Conservation (phyloP, 2,113 vertebrate genomes). For the Athene noctua region DNA sequence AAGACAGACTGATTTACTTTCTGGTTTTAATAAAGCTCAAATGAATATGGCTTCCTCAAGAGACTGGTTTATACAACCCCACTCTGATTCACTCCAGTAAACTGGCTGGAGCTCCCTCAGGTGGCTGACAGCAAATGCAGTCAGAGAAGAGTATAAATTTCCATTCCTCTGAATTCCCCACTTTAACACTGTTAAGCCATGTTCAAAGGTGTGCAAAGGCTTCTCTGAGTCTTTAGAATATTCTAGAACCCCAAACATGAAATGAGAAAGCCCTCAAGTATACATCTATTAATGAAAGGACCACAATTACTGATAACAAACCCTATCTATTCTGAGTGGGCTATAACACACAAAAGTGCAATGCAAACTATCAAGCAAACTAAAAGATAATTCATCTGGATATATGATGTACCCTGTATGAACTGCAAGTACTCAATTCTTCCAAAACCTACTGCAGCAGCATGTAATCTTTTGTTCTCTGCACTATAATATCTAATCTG, state of each 20-base stretch:
- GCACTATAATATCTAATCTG: neutral
- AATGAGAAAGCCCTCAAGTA: neutral
- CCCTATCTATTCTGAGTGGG: neutral
- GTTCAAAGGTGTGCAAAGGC: neutral
- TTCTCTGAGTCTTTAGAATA: neutral
- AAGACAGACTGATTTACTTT: neutral
- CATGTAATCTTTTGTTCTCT: neutral
- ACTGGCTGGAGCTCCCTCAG: constrained; percentile 16
- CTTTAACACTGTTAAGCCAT: neutral
- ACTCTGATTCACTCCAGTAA: neutral
- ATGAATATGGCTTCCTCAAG: neutral
- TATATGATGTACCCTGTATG: neutral
- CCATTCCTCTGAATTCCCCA: neutral
- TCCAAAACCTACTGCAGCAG: neutral
- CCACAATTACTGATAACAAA: neutral
- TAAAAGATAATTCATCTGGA: neutral
- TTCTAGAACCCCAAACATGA: neutral
- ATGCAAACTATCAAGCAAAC: neutral
- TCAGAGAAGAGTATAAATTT: neutral
- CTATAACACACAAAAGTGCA: neutral
- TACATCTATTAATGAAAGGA: neutral
- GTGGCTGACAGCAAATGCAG: neutral
- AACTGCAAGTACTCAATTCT: neutral
- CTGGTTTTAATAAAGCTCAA: neutral
- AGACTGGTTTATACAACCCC: neutral